Conservation (phyloP, 2,797 vertebrate genomes). For the Vultur gryphus region DNA sequence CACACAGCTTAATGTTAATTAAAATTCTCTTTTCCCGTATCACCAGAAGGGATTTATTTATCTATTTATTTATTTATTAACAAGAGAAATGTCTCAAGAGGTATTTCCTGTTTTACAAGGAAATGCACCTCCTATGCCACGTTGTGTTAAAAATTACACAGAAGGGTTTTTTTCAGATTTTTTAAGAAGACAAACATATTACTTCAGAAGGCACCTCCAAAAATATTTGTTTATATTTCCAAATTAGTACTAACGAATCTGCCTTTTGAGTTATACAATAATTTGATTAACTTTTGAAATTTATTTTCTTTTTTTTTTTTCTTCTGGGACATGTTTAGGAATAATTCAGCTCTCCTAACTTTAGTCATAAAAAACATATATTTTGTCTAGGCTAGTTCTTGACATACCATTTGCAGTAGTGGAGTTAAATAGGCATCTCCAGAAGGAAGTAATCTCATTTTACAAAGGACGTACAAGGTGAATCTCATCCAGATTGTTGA, state of each 20-base stretch:
- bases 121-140: neutral
- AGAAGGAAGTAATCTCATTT: neutral
- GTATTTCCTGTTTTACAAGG: neutral
- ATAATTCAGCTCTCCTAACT: neutral
- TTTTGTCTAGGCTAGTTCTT: neutral
- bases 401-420: neutral
- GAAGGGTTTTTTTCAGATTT: rapidly evolving
- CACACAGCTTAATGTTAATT: conserved; percentile 43
- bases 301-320: neutral
- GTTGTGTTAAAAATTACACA: neutral
- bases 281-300: neutral
- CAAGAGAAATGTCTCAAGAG: neutral
- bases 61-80: neutral
- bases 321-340: neutral
- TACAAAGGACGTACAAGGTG: neutral
- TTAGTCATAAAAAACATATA: neutral
- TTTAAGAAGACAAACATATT: neutral
- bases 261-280: neutral
- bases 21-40: neutral
- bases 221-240: neutral
- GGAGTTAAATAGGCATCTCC: neutral
- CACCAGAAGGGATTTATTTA: neutral
- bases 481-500: neutral
- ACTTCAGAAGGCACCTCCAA: neutral
- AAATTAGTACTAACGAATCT: neutral